Evolutionary conservation across 2,797 vertebrate species (phyloP).

Genomic region (Thripadectes ignobilis): DNA sequence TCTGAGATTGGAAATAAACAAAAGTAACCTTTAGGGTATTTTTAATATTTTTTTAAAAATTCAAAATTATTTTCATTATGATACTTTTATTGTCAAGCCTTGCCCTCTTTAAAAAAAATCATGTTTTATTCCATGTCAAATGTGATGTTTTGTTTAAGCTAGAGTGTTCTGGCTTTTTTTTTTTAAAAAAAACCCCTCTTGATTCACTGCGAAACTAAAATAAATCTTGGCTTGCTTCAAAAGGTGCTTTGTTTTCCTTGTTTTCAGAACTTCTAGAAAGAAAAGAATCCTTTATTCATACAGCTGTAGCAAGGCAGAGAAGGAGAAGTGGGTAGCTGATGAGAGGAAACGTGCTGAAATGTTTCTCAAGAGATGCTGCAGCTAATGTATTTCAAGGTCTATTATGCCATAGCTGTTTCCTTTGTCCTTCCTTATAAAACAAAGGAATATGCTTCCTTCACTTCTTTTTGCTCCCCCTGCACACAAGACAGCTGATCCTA

Average conservation of each 20-base stretch:
- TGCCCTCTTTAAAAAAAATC: background rate
- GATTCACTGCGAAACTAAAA: background rate
- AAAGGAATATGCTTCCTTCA: background rate
- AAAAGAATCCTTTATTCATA: slow-evolving; percentile 5
- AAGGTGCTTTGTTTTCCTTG: background rate
- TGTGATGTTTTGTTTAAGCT: background rate
- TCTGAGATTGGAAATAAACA: background rate
- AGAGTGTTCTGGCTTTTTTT: background rate
- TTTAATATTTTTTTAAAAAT: background rate
- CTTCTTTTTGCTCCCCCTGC: background rate
- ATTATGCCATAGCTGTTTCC: background rate
- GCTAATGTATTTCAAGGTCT: background rate
- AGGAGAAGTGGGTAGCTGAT: background rate
- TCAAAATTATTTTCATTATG: background rate
- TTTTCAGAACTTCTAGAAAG: background rate
- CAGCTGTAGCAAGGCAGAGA: background rate
- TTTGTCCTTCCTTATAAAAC: background rate
- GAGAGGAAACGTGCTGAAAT: background rate
- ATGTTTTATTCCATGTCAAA: background rate
- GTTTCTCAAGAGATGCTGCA: slow-evolving; percentile 6
- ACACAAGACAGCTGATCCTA: background rate
- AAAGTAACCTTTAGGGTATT: background rate
- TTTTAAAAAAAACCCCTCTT: background rate
- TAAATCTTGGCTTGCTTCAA: background rate
- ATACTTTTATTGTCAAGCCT: background rate